Conservation (phyloP, 2,888 invertebrate genomes). For the Merodon equestris region DNA sequence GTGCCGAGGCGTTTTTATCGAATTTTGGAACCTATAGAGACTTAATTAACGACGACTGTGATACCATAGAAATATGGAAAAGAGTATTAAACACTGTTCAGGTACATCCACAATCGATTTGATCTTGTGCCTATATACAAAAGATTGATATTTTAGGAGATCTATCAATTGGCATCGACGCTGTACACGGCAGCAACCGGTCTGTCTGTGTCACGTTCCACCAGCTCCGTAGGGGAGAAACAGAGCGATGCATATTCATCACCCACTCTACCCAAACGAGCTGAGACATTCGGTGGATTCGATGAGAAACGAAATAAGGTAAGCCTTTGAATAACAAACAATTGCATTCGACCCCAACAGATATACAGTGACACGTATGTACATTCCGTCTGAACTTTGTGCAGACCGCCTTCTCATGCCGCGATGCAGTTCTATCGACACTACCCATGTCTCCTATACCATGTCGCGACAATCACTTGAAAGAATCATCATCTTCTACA, state of each 20-base stretch:
- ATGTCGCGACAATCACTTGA: slow-evolving; percentile 69
- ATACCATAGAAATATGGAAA: slow-evolving; percentile 89
- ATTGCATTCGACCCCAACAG: background rate
- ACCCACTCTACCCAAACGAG: slow-evolving; percentile 92
- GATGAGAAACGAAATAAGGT: slow-evolving; percentile 82
- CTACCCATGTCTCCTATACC: slow-evolving; percentile 77
- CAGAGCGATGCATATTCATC: slow-evolving; percentile 92
- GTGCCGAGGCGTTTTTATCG: slow-evolving; percentile 77
- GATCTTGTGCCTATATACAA: too few species aligned
- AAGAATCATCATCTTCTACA: slow-evolving; percentile 46
- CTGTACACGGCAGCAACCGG: slow-evolving; percentile 84
- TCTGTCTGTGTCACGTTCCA: slow-evolving; percentile 91
- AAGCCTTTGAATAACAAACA: background rate
- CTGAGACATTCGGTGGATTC: slow-evolving; percentile 98
- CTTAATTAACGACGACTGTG: slow-evolving; percentile 87
- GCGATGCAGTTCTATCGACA: slow-evolving; percentile 80
- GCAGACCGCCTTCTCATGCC: slow-evolving; percentile 77
- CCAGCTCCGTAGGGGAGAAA: slow-evolving; percentile 95
- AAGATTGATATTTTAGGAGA: too few species aligned
- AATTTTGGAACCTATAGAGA: slow-evolving; percentile 83
- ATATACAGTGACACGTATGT: background rate
- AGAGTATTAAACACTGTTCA: slow-evolving; percentile 82
- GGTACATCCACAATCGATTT: slow-evolving; percentile 48
- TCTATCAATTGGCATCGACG: slow-evolving; percentile 86
- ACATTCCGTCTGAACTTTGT: background rate